Base-by-base conservation (phyloP, 2,888 invertebrate genomes). In the Gisinianus flammeolus region DNA sequence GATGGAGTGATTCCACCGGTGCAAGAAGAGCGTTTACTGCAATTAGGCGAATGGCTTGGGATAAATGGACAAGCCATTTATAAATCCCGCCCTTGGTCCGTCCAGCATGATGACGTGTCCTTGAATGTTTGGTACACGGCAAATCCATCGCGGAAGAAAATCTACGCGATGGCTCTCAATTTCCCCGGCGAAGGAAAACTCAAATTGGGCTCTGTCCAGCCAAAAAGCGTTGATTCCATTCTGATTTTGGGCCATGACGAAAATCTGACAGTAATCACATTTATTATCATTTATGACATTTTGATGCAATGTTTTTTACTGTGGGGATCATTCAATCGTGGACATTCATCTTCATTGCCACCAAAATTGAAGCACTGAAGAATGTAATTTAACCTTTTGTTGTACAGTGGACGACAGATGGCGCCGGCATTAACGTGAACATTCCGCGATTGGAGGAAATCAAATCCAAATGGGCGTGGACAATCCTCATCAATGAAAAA, bases 51-150 rank as follows among this genome's bases (percentile, higher is more conserved):
- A 22, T 88, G 88, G 88, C 83, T 88, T 22, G 82, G 81, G 0
- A 85, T 87, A 22, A 88, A 88, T 81, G 88, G 88, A 10, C 87
- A 87, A 73, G 87, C 87, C 4, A 87, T 88, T 67, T 88, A 88
- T 80, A 81, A 81, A 12, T 85, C 86, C 4, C 85, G 85, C 35
- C 87, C 88, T 2, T 88, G 87, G 95, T 86, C 86, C 0, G 88
- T 89, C 78, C 96, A 96, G 87, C 96, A 95, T 85, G 96, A 95
- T 85, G 91, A 93, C 0, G 71, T 90, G n/a, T 90, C 91, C 0
- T 86, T 90, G 0, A 87, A 89, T 77, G 91, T 94, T 12, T 96
- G 96, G 95, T 95, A 79, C 54, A 83, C 83, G 19, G 26, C 77
- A 52, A 82, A 80, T 67, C 76, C 76, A 22, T 78, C 79, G n/a